Conservation (phyloP, 2,797 vertebrate genomes). For the Neosilurus hyrtlii region DNA sequence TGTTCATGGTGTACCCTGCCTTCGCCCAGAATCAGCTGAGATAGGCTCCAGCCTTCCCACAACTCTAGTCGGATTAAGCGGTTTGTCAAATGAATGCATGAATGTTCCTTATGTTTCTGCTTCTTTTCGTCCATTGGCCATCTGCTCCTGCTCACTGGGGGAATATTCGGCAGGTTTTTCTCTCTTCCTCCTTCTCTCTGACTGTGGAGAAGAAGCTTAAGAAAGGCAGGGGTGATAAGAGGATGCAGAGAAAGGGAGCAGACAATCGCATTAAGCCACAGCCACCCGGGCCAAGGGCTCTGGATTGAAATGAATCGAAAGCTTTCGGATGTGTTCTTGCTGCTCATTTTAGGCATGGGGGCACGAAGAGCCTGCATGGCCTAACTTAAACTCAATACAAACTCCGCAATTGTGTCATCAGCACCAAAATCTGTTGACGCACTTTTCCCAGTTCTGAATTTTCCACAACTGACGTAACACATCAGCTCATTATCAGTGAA, state of each 20-base stretch:
- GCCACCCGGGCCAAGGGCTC: conserved; percentile 57
- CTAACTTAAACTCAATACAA: neutral
- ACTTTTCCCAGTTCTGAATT: conserved; percentile 2
- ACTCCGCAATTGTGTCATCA: conserved; percentile 15
- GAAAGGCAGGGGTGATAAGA: conserved; percentile 56
- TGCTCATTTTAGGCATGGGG: neutral
- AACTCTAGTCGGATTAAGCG: too few species aligned
- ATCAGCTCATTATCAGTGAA: conserved; percentile 25
- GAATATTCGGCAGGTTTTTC: neutral
- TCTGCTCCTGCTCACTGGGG: neutral
- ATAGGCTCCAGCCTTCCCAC: too few species aligned
- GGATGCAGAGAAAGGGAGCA: conserved; percentile 36
- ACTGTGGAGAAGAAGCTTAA: conserved; percentile 52
- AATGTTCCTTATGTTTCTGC: conserved; percentile 1
- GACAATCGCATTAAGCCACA: conserved; percentile 63
- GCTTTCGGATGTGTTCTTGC: conserved; percentile 24
- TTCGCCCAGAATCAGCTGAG: too few species aligned
- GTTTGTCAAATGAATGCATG: too few species aligned
- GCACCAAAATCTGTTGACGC: neutral
- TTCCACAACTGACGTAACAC: conserved; percentile 8
- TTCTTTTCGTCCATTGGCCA: neutral
- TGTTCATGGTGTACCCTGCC: too few species aligned
- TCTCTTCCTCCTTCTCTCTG: conserved; percentile 42
- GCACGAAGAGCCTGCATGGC: neutral
- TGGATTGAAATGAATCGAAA: conserved; percentile 58